Evolutionary conservation across 2,113 vertebrate genomes (phyloP).

Genomic region (Verasper variegatus): DNA sequence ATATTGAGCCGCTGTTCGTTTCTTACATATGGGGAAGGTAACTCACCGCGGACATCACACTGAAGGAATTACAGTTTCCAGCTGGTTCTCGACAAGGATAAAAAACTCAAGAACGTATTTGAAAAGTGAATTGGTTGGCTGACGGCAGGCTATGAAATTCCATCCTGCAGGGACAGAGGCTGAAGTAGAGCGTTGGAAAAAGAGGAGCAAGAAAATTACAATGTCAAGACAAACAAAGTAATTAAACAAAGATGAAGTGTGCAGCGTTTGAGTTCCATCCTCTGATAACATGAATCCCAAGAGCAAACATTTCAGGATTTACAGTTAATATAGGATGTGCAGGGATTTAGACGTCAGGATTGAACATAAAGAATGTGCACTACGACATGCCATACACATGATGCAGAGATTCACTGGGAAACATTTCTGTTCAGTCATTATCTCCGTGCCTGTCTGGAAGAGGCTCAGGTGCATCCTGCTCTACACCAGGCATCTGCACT

Average conservation of each 20-base stretch:
- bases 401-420: neutral
- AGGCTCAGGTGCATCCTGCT: constrained; percentile 15
- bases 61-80: neutral
- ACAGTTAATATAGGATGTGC: neutral
- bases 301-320: no score
- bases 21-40: neutral
- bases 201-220: neutral
- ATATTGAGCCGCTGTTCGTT: neutral
- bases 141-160: neutral
- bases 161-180: neutral
- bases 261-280: neutral
- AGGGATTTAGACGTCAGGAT: neutral
- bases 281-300: neutral
- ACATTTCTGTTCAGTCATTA: neutral
- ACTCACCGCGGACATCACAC: neutral
- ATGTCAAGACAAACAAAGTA: neutral
- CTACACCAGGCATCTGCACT: neutral
- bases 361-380: neutral
- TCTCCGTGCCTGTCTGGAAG: neutral
- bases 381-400: neutral
- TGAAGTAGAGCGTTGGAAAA: neutral
- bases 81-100: neutral
- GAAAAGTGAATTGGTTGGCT: neutral
- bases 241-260: neutral
- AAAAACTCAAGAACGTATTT: neutral